A percentile compares a stretch with the other conserved stretches of the same genome.
These are phyloP conservation scores for Ascidia mentula DNA, from an alignment of 23 tunicate genomes.

Conservation along the genomic window DNA sequence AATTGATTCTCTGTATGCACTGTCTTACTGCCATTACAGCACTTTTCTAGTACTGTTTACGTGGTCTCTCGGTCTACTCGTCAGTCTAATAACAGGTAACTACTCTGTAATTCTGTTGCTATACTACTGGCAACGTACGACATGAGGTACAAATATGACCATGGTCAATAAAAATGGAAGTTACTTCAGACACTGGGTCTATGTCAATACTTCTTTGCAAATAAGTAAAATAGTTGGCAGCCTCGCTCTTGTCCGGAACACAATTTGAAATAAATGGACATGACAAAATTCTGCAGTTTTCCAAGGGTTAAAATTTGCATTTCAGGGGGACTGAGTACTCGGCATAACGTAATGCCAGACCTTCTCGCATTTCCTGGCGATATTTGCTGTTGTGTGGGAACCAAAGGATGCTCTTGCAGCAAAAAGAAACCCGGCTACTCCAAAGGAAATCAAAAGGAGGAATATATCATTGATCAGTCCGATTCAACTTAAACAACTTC, in stretches of 20 bases:
- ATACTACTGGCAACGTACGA: too few species aligned
- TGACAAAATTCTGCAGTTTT: too few species aligned
- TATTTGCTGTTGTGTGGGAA: slow-evolving; percentile 41
- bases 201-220: too few species aligned
- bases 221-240: too few species aligned
- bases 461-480: not conserved
- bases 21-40: slow-evolving; percentile 70
- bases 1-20: slow-evolving; percentile 33
- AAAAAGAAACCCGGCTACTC: slow-evolving; percentile 7
- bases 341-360: slow-evolving; percentile 12
- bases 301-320: too few species aligned
- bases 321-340: slow-evolving; percentile 14
- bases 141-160: too few species aligned
- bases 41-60: slow-evolving; percentile 36
- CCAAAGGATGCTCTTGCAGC: slow-evolving; percentile 9
- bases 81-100: slow-evolving; percentile 52
- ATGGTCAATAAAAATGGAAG: too few species aligned
- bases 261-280: too few species aligned
- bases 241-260: too few species aligned
- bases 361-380: slow-evolving; percentile 37
- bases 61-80: slow-evolving; percentile 30
- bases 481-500: too few species aligned
- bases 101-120: too few species aligned
- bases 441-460: not conserved
- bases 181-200: too few species aligned